phyloP scores from a whole-genome alignment of 64 coral and sea anemone species.

The Stichodactyla mertensii region DNA sequence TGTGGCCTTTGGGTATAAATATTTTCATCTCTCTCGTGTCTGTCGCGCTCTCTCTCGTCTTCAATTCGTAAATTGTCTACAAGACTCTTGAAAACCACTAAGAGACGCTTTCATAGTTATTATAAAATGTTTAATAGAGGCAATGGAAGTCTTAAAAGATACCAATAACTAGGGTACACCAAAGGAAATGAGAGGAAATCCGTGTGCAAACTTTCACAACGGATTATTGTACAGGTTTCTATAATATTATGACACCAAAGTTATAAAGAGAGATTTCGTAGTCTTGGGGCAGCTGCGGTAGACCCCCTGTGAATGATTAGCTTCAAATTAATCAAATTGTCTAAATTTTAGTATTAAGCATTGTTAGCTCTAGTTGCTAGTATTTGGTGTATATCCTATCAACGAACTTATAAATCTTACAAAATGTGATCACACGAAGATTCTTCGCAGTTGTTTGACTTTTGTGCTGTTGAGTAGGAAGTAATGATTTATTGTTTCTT shows the following conservation, averaged over 20 bases:
- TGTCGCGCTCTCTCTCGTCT: neutral
- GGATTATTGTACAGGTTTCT: constrained; percentile 29
- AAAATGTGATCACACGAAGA: neutral
- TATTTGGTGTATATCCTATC: neutral
- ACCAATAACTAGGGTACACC: constrained; percentile 39
- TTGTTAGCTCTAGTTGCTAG: constrained; percentile 28
- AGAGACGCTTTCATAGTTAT: neutral
- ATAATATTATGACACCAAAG: constrained; percentile 19
- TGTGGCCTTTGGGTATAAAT: neutral
- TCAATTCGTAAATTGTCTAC: neutral
- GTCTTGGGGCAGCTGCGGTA: constrained; percentile 32
- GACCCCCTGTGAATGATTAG: constrained; percentile 29
- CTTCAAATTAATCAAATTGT: constrained; percentile 74
- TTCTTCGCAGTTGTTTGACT: neutral
- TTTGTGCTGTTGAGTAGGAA: neutral
- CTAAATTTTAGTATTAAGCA: constrained; percentile 88
- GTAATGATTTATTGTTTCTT: constrained; percentile 35
- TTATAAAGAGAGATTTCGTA: constrained; percentile 35
- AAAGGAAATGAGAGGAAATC: constrained; percentile 50
- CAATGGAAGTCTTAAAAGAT: constrained; percentile 41
- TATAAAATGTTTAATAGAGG: constrained; percentile 39
- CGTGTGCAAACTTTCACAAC: constrained; percentile 36
- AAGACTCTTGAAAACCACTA: neutral
- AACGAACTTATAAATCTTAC: neutral
- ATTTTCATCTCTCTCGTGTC: neutral